Base-by-base conservation (phyloP, 2,888 invertebrate genomes). In the Bugula neritina region DNA sequence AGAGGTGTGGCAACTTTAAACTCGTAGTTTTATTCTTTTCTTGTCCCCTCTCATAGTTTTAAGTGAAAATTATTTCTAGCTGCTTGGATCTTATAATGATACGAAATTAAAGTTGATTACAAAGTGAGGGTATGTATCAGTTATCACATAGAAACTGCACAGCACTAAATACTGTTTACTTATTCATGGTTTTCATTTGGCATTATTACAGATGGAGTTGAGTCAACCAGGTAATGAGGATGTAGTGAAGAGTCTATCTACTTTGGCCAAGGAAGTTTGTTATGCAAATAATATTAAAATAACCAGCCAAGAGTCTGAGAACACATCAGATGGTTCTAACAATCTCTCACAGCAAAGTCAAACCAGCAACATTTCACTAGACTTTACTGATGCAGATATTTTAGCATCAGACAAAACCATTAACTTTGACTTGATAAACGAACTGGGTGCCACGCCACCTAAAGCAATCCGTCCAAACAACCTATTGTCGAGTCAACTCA, bases 401-500 rank as follows among this genome's bases (percentile, higher is more conserved):
- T 34, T 63, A 63, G 5, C 63, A 29, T 63, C 63, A 31, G 63
- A 63, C 27, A 27, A 27, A 27, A 63, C 3, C n/a, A 63, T 63
- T 29, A 27, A 63, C 63, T 27, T 63, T 27, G 63, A 63, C 31
- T 17, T 63, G n/a, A 13, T 63, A 31, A 63, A 63, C 34, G 17
- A 25, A 13, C 17, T 63, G 63, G 31, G 63, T 31, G 27, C 31
- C 13, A 63, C 63, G 10, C 63, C 63, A 25, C 63, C 63, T 13
- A 63, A 27, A 31, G 5, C 63, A 63, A 27, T 27, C 17, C 63
- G 34, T 13, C 63, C 63, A 17, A 5, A 21, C 17, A 31, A 27
- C 5, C 31, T 63, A n/a, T 31, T 31, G 10, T 10, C 27, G 27
- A 25, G 29, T 27, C 27, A 21, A 31, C 13, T 31, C 10, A 10